Conservation (phyloP, 1,140 invertebrate genomes). For the Pogonognathellus flavescens region DNA sequence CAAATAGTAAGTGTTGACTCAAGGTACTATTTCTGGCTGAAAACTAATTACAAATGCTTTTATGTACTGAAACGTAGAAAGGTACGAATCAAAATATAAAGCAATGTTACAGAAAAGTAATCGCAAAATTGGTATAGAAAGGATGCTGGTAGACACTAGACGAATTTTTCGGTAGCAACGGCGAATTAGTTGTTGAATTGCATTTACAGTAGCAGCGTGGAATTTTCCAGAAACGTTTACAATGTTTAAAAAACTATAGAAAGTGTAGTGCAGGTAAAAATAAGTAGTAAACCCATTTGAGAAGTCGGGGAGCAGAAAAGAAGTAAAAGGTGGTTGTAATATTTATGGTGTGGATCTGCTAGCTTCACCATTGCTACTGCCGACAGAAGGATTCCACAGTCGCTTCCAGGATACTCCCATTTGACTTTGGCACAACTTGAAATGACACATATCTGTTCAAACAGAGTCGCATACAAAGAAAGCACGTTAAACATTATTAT, state of each 20-base stretch:
- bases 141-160: too few species aligned
- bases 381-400: conserved; percentile 29
- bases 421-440: conserved; percentile 61
- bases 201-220: not conserved
- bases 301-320: not conserved
- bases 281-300: not conserved
- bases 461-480: not conserved
- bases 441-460: conserved; percentile 61
- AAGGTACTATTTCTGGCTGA: too few species aligned
- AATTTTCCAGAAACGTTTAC: not conserved
- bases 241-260: not conserved
- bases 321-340: not conserved
- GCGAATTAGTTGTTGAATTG: not conserved
- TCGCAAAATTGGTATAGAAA: too few species aligned
- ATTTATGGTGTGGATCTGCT: not conserved
- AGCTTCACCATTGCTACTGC: conserved; percentile 18
- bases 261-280: not conserved
- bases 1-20: too few species aligned
- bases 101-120: too few species aligned
- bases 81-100: too few species aligned
- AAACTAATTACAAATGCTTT: too few species aligned
- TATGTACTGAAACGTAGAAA: too few species aligned
- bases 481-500: conserved; percentile 17
- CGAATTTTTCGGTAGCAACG: too few species aligned
- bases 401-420: conserved; percentile 61